Percentiles rank a stretch among this genome's conserved stretches.
Conservation (phyloP, 2,888 invertebrate genomes). For the Polylopha cassiicola region DNA sequence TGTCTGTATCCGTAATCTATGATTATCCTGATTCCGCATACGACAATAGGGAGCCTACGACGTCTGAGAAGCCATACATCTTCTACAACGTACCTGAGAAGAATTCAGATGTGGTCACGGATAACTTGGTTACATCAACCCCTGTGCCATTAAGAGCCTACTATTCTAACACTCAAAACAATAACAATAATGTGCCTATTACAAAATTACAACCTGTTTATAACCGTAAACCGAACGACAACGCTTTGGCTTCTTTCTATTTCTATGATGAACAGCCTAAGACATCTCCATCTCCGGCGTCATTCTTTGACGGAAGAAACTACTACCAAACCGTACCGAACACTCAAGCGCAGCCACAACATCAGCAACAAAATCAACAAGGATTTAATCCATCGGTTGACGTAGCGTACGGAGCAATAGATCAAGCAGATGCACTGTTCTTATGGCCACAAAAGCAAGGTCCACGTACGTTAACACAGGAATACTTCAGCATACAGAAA, state of each 20-base stretch:
- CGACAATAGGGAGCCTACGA: constrained; percentile 60
- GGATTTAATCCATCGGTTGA: constrained; percentile 59
- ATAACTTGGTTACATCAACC: constrained; percentile 75
- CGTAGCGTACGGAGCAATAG: constrained; percentile 65
- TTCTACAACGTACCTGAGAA: constrained; percentile 72
- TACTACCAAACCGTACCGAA: constrained; percentile 63
- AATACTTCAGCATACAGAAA: constrained; percentile 73
- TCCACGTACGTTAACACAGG: constrained; percentile 68
- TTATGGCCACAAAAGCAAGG: constrained; percentile 73
- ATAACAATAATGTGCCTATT: constrained; percentile 72
- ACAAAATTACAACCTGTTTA: constrained; percentile 73
- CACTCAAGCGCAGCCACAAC: constrained; percentile 38
- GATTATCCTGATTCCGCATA: constrained; percentile 67
- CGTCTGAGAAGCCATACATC: constrained; percentile 69
- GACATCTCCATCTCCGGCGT: constrained; percentile 75
- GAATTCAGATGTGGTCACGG: constrained; percentile 42
- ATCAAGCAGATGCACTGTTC: constrained; percentile 66
- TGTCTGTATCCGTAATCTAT: constrained; percentile 68
- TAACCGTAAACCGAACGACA: constrained; percentile 59
- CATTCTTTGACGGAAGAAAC: constrained; percentile 66
- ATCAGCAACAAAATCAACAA: constrained; percentile 44
- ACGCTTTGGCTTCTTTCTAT: constrained; percentile 79
- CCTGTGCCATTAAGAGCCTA: constrained; percentile 79
- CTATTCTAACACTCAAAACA: constrained; percentile 76
- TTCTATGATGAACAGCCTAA: constrained; percentile 81